Percentiles rank a stretch among this genome's conserved stretches.
Evolutionary conservation across 2,797 vertebrate species (phyloP).

Genomic region (Perodicticus potto): DNA sequence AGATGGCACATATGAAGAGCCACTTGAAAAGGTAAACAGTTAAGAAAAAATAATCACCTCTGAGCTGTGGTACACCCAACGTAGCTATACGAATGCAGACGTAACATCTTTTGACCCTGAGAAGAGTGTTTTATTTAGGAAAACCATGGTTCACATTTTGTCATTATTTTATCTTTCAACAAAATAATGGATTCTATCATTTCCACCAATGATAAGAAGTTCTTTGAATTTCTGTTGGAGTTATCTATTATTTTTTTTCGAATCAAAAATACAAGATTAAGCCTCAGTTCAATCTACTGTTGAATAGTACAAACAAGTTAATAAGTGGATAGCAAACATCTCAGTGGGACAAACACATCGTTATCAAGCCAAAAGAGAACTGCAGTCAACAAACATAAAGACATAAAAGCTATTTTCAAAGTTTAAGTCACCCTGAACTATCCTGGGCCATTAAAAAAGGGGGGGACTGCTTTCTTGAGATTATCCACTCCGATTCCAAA

Average conservation of each 20-base stretch:
- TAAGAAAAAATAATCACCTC: background rate
- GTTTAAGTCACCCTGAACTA: background rate
- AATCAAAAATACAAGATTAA: background rate
- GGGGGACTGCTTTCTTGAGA: background rate
- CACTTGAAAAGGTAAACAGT: conserved; percentile 1
- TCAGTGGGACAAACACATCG: background rate
- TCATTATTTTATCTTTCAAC: conserved; percentile 40
- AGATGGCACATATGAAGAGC: background rate
- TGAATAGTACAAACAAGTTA: background rate
- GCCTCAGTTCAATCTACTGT: background rate
- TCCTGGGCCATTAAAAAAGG: background rate
- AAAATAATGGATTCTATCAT: conserved; percentile 32
- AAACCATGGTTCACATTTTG: background rate
- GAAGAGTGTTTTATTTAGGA: conserved; percentile 47
- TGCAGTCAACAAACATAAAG: background rate
- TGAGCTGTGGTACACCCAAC: background rate
- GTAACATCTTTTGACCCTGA: background rate
- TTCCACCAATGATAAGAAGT: background rate
- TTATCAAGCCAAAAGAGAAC: background rate
- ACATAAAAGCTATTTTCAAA: background rate
- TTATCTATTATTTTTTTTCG: conserved; percentile 20
- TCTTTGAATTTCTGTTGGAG: background rate
- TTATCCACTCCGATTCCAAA: background rate
- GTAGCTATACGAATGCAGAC: background rate
- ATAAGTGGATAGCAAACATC: background rate